These are phyloP conservation scores for Octodon degus DNA, from an alignment of 2,113 vertebrate species.

Conservation along the genomic window DNA sequence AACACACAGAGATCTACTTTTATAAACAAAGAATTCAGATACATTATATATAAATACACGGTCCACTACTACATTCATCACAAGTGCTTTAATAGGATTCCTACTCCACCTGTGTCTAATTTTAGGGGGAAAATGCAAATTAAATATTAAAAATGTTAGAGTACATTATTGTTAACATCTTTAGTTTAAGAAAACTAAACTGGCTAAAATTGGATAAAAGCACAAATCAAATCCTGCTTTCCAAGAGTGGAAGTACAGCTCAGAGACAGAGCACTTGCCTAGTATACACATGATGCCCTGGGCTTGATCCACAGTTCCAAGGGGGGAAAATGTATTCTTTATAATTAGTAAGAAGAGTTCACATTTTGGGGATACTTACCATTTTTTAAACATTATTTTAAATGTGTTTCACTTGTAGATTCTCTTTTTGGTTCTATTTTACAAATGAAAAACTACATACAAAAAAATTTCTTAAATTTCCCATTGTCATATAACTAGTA, in stretches of 20 bases:
- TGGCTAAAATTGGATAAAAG: slow-evolving; percentile 36
- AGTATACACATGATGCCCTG: not conserved
- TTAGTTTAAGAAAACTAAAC: not conserved
- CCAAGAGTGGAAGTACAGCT: not conserved
- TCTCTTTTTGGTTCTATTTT: slow-evolving; percentile 11
- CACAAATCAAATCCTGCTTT: not conserved
- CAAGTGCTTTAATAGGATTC: slow-evolving; percentile 39
- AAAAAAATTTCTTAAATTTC: slow-evolving; percentile 20
- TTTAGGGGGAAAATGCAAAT: not conserved
- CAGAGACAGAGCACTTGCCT: not conserved
- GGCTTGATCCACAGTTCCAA: not conserved
- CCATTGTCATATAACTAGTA: not conserved
- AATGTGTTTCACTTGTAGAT: not conserved
- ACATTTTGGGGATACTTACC: not conserved
- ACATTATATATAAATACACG: not conserved
- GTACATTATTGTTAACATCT: not conserved
- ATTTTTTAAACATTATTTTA: not conserved
- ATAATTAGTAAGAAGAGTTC: slow-evolving; percentile 7
- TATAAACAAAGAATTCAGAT: slow-evolving; percentile 29
- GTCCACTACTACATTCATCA: not conserved
- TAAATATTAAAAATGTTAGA: slow-evolving; percentile 5
- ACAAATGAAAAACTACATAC: not conserved
- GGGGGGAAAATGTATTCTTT: not conserved
- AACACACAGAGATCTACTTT: slow-evolving; percentile 42
- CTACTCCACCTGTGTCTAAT: not conserved